A percentile compares a stretch with the other conserved stretches of the same genome.
Evolutionary conservation across 2,888 invertebrate species (phyloP).

Genomic region (Hirtodrosophila duncani): DNA sequence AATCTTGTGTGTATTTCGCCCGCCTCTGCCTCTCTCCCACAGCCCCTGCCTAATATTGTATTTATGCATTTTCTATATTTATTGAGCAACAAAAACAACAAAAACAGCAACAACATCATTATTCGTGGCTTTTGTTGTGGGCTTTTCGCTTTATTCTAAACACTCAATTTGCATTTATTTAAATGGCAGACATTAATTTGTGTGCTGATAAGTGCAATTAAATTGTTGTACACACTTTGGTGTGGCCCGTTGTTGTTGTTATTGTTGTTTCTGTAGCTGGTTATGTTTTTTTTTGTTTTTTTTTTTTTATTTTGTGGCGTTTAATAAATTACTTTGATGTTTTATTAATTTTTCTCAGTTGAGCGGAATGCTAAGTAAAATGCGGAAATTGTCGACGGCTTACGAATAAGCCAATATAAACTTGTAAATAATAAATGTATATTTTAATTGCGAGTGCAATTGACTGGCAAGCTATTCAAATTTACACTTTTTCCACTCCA

Average conservation of each 20-base stretch:
- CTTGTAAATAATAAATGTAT: slow-evolving; percentile 44
- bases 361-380: slow-evolving; percentile 46
- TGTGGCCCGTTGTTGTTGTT: slow-evolving; percentile 42
- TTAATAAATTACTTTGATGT: slow-evolving; percentile 54
- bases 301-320: slow-evolving; percentile 12
- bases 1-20: slow-evolving; percentile 51
- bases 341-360: slow-evolving; percentile 65
- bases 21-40: slow-evolving; percentile 1
- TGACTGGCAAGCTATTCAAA: too few relatives aligned
- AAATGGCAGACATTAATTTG: slow-evolving; percentile 57
- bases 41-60: slow-evolving; percentile 57
- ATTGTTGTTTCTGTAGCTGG: slow-evolving; percentile 11
- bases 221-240: slow-evolving; percentile 54
- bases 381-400: slow-evolving; percentile 53
- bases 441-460: slow-evolving; percentile 32
- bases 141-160: slow-evolving; percentile 59
- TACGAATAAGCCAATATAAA: slow-evolving; percentile 29
- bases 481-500: too few relatives aligned
- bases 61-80: slow-evolving; percentile 62
- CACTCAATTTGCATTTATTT: slow-evolving; percentile 67
- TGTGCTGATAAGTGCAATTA: slow-evolving; percentile 67
- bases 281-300: slow-evolving; percentile 14
- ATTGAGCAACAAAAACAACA: slow-evolving; percentile 51
- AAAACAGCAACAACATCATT: slow-evolving; percentile 55
- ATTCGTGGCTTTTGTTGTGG: slow-evolving; percentile 16